Percentiles rank a stretch among this genome's conserved stretches.
Conservation (phyloP, 2,888 invertebrate genomes). For the Nephrotoma flavescens region DNA sequence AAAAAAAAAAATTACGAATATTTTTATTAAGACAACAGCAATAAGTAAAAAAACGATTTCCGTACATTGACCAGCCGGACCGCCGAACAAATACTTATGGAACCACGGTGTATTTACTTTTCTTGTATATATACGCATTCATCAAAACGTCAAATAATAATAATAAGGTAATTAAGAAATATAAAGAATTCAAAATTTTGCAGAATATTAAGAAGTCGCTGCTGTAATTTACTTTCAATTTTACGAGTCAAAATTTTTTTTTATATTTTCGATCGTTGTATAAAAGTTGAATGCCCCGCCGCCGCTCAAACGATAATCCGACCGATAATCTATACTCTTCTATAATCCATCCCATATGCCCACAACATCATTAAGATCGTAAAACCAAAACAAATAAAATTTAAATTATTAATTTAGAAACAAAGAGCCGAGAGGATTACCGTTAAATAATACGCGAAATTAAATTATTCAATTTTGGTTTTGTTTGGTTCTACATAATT, state of each 20-base stretch:
- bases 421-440: neutral
- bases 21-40: neutral
- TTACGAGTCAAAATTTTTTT: neutral
- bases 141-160: neutral
- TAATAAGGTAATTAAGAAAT: neutral
- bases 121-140: neutral
- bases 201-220: neutral
- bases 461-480: neutral
- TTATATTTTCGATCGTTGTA: neutral
- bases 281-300: neutral
- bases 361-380: neutral
- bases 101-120: neutral
- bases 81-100: neutral
- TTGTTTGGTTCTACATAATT: neutral
- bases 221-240: neutral
- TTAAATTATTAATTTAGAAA: neutral
- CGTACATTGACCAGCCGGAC: neutral
- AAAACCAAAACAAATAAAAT: neutral
- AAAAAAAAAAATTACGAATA: neutral
- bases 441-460: neutral
- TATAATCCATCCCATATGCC: neutral
- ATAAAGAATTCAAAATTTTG: neutral
- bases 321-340: neutral
- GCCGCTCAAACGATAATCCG: neutral
- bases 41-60: neutral